Percentiles rank a stretch among this genome's conserved stretches.
Conservation (phyloP, 2,797 vertebrate genomes). For the Alauda arvensis region DNA sequence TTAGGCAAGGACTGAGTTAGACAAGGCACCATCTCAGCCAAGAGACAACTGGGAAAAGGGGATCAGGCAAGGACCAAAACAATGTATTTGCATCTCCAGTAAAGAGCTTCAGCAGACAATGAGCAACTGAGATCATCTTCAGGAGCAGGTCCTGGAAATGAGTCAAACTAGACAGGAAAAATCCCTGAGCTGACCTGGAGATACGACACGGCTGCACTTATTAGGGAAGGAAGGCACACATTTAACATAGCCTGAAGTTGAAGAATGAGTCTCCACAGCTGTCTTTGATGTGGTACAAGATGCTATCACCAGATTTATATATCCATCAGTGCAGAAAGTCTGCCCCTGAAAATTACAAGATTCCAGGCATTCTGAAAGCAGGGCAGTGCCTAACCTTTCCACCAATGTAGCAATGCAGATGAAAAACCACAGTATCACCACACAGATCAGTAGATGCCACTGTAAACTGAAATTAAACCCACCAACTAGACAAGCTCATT, state of each 20-base stretch:
- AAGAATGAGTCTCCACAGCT: background rate
- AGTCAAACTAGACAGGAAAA: background rate
- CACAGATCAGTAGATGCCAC: slow-evolving; percentile 49
- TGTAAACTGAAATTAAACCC: slow-evolving; percentile 58
- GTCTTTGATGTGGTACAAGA: slow-evolving; percentile 40
- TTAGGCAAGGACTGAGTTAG: background rate
- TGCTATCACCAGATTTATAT: slow-evolving; percentile 42
- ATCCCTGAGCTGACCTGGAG: background rate
- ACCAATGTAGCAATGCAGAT: background rate
- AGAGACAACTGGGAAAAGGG: background rate
- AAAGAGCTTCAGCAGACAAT: background rate
- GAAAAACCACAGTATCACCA: slow-evolving; percentile 30
- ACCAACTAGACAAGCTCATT: slow-evolving; percentile 38
- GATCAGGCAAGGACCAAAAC: background rate
- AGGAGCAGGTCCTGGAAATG: background rate
- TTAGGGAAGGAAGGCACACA: background rate
- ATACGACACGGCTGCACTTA: accelerated
- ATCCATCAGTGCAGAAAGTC: background rate
- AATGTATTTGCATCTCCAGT: background rate
- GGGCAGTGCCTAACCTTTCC: background rate
- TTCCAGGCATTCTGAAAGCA: slow-evolving; percentile 43
- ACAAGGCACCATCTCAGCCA: background rate
- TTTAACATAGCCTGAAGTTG: background rate
- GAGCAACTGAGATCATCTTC: background rate
- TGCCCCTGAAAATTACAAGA: slow-evolving; percentile 16